A percentile compares a stretch with the other conserved stretches of the same genome.
Evolutionary conservation across 1,140 invertebrate genomes (phyloP).

Genomic region (Ceratina calcarata): DNA sequence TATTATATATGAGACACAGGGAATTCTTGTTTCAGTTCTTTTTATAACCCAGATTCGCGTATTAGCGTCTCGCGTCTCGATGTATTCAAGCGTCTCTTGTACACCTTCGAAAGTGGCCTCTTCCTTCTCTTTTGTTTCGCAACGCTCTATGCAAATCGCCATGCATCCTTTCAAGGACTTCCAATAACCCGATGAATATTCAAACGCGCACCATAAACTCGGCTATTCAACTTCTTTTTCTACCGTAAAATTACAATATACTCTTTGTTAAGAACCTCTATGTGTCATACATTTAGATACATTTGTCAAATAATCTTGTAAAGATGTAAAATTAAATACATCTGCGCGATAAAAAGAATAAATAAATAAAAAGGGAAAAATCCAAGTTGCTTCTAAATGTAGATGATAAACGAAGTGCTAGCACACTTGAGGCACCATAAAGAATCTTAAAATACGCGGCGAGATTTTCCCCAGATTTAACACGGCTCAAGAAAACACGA

Average conservation of each 20-base stretch:
- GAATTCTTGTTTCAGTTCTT: slow-evolving; percentile 45
- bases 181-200: slow-evolving; percentile 18
- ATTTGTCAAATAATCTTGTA: background rate
- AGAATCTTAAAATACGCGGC: background rate
- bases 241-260: too few relatives aligned
- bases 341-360: background rate
- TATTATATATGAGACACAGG: slow-evolving; percentile 16
- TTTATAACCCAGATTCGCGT: slow-evolving; percentile 47
- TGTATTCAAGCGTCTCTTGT: background rate
- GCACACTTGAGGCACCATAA: background rate
- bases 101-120: slow-evolving; percentile 7
- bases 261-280: too few relatives aligned
- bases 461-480: background rate
- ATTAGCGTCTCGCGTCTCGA: background rate
- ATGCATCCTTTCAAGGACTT: slow-evolving; percentile 36
- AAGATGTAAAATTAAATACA: background rate
- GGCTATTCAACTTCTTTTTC: too few relatives aligned
- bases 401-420: background rate
- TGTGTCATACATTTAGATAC: too few relatives aligned
- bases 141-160: slow-evolving; percentile 19
- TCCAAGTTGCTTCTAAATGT: background rate
- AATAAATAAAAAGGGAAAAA: background rate
- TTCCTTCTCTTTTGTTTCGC: slow-evolving; percentile 30
- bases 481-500: background rate
- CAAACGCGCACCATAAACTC: background rate